Percentiles rank a stretch among this genome's conserved stretches.
Conservation (phyloP, 2,797 vertebrate species). For the Smutsia gigantea region DNA sequence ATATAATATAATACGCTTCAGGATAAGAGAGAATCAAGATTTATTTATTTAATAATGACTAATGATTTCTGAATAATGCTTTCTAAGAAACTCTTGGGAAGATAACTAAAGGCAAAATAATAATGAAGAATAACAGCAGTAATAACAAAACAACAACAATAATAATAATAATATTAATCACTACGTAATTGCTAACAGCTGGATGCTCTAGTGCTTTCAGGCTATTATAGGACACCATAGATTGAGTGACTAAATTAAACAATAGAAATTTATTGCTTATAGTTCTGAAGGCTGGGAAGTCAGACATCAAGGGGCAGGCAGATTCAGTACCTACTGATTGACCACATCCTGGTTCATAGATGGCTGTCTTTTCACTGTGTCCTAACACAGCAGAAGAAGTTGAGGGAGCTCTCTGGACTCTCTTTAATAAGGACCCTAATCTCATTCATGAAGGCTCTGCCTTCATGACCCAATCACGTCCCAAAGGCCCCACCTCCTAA, state of each 20-base stretch:
- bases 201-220: not conserved
- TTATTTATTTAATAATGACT: not conserved
- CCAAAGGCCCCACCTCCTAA: not conserved
- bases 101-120: not conserved
- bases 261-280: not conserved
- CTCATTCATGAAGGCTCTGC: not conserved
- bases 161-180: not conserved
- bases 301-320: not conserved
- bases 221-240: not conserved
- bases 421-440: not conserved
- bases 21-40: not conserved
- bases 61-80: not conserved
- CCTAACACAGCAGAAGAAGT: not conserved
- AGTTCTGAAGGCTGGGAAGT: not conserved
- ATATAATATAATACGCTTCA: not conserved
- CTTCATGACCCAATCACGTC: not conserved
- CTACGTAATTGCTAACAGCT: not conserved
- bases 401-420: not conserved
- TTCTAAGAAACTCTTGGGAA: not conserved
- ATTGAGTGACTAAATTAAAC: not conserved
- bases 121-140: not conserved
- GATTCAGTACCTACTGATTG: not conserved
- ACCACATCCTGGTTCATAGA: not conserved
- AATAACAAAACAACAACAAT: not conserved
- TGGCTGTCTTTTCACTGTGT: not conserved